Percentiles rank a stretch among this genome's conserved stretches.
Evolutionary conservation across 2,797 vertebrate genomes (phyloP).

Genomic region (Galaxias olidus): DNA sequence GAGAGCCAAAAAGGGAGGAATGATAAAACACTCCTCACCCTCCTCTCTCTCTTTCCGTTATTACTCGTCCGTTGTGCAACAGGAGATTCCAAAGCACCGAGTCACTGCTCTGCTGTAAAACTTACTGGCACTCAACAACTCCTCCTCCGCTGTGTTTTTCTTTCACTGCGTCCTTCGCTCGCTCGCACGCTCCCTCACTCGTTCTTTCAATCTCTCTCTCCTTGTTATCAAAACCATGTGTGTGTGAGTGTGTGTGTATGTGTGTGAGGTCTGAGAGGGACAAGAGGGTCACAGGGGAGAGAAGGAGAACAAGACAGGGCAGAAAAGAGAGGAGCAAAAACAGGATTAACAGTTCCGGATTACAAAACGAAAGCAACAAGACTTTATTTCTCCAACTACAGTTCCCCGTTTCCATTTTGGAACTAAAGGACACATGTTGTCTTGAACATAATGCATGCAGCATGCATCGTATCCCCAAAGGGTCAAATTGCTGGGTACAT

Average conservation of each 20-base stretch:
- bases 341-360: no score
- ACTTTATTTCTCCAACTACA: no score
- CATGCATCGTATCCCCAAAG: no score
- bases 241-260: constrained; percentile 24
- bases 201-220: constrained; percentile 55
- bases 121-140: constrained; percentile 75
- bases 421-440: no score
- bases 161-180: constrained; percentile 56
- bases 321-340: constrained; percentile 55
- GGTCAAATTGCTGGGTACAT: no score
- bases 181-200: constrained; percentile 7
- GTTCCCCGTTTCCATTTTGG: no score
- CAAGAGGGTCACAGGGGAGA: constrained; percentile 24
- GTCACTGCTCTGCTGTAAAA: constrained; percentile 83
- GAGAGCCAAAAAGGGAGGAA: constrained; percentile 4
- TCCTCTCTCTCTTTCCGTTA: constrained; percentile 59
- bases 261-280: constrained; percentile 32
- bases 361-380: no score
- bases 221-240: constrained; percentile 80
- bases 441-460: no score
- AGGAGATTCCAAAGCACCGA: constrained; percentile 80
- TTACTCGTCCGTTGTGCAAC: constrained; percentile 78
- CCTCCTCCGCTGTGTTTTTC: constrained; percentile 68
- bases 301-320: not conserved
- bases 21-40: constrained; percentile 57